Evolutionary conservation across 1,140 invertebrate species (phyloP).

Genomic region (Drosophila albomicans): DNA sequence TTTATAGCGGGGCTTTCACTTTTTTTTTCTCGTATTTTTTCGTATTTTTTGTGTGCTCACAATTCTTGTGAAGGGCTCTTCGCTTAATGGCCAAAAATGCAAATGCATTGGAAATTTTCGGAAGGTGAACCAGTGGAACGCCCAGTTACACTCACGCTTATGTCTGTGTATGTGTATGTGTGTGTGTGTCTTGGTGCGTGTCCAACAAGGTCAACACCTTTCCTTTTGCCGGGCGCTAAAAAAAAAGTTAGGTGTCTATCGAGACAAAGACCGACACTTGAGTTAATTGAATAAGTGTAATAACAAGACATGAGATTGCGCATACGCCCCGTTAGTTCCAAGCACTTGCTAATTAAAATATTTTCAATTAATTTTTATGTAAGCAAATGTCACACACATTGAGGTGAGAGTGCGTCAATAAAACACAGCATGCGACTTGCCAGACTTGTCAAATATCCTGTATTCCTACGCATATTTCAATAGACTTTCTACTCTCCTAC

Average conservation of each 20-base stretch:
- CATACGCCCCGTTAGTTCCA: conserved; percentile 63
- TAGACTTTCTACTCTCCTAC: not conserved
- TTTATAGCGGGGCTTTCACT: conserved; percentile 55
- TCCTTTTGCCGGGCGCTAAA: conserved; percentile 59
- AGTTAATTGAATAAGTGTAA: conserved; percentile 70
- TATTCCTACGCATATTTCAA: not conserved
- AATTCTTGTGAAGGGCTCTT: conserved; percentile 63
- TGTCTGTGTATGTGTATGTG: conserved; percentile 24
- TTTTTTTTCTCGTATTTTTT: conserved; percentile 23
- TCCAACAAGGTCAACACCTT: conserved; percentile 80
- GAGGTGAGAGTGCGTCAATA: not conserved
- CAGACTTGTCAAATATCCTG: conserved; percentile 7
- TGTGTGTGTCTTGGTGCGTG: conserved; percentile 60
- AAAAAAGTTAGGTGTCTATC: not conserved
- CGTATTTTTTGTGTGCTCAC: not conserved
- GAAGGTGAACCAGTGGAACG: conserved; percentile 65
- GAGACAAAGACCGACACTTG: conserved; percentile 11
- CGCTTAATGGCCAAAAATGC: conserved; percentile 24
- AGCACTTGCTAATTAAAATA: conserved; percentile 77
- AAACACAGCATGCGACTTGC: not conserved
- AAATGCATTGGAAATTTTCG: conserved; percentile 55
- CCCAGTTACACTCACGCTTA: conserved; percentile 45
- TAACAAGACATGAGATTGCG: conserved; percentile 59
- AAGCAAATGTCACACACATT: conserved; percentile 45
- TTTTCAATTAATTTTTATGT: conserved; percentile 70